Evolutionary conservation across 1,140 invertebrate genomes (phyloP).

Genomic region (Bombus difficillimus): DNA sequence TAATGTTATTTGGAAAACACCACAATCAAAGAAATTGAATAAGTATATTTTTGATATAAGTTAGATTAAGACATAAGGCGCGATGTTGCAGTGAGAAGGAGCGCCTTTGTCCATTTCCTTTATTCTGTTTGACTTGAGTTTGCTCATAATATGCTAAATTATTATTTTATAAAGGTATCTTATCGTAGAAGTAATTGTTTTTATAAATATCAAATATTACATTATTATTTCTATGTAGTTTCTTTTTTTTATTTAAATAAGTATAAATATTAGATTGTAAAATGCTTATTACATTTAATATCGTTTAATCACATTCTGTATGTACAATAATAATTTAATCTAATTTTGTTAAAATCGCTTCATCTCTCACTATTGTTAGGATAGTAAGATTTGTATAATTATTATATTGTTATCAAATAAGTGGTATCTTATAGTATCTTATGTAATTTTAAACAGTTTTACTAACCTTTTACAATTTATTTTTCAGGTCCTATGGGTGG

Average conservation of each 20-base stretch:
- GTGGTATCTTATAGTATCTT: neutral
- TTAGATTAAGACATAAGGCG: slow-evolving; percentile 32
- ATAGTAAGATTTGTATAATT: neutral
- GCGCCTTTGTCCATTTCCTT: slow-evolving; percentile 60
- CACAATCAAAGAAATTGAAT: neutral
- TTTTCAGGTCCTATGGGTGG: slow-evolving; percentile 75
- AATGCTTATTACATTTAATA: neutral
- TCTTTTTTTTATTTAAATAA: neutral
- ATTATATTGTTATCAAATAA: neutral
- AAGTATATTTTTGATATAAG: neutral
- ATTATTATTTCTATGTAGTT: neutral
- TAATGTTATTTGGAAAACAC: neutral
- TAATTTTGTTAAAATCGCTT: neutral
- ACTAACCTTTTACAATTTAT: slow-evolving; percentile 26
- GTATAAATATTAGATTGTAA: neutral
- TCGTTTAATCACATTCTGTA: neutral
- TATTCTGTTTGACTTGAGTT: slow-evolving; percentile 34
- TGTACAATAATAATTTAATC: neutral
- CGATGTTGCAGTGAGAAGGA: slow-evolving; percentile 58
- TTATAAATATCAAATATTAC: neutral
- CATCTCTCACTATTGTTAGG: neutral
- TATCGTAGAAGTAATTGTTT: slow-evolving; percentile 2
- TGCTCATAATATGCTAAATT: slow-evolving; percentile 14
- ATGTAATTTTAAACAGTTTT: neutral
- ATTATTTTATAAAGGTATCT: slow-evolving; percentile 31